These are phyloP conservation scores for Bombus terrestris DNA, from an alignment of 1,140 invertebrate species.

Conservation along the genomic window DNA sequence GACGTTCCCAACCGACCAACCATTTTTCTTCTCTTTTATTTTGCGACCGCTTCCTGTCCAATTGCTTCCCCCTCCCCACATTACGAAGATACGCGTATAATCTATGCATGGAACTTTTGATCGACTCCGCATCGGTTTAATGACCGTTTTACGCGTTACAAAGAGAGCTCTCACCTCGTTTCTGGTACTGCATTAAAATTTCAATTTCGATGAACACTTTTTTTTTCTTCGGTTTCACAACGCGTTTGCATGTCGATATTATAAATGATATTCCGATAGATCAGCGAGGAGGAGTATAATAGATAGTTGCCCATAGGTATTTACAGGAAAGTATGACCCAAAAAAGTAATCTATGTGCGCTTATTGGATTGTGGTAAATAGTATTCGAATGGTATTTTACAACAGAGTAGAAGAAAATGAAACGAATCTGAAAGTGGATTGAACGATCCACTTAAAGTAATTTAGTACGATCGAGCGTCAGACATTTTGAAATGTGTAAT, in stretches of 20 bases:
- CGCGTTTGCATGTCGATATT: background rate
- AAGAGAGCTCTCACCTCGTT: slow-evolving; percentile 4
- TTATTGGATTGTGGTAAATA: background rate
- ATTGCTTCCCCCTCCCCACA: background rate
- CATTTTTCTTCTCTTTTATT: background rate
- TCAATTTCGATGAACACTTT: slow-evolving; percentile 13
- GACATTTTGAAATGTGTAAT: background rate
- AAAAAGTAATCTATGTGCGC: background rate
- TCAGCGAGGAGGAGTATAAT: background rate
- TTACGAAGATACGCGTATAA: slow-evolving; percentile 27
- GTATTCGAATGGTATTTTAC: no score
- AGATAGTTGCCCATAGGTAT: background rate
- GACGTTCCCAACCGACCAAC: background rate
- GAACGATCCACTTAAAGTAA: background rate
- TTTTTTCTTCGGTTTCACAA: background rate
- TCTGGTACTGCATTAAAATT: slow-evolving; percentile 11
- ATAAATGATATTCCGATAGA: background rate
- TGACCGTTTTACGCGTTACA: slow-evolving; percentile 37
- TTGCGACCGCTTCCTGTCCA: background rate
- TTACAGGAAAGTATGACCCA: background rate
- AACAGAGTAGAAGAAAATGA: background rate
- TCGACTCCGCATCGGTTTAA: background rate
- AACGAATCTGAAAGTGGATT: background rate
- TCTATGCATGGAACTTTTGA: slow-evolving; percentile 33
- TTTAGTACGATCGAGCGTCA: background rate